A percentile compares a stretch with the other conserved stretches of the same genome.
phyloP scores from a whole-genome alignment of 2,888 invertebrate genomes.

The Portevinia maculata region DNA sequence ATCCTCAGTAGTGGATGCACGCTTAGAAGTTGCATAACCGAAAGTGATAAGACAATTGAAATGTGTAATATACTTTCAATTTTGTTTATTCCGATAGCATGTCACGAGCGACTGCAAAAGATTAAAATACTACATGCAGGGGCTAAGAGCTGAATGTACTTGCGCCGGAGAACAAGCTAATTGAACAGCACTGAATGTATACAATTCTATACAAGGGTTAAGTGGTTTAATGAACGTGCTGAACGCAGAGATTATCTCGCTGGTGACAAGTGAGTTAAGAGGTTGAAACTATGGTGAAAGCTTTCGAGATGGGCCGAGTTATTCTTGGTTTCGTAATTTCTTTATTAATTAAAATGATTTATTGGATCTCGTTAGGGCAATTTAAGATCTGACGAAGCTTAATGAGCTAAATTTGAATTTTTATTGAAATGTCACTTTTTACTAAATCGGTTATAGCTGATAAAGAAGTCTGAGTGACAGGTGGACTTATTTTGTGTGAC shows the following conservation, averaged over 20 bases:
- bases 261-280: constrained; percentile 19
- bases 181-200: constrained; percentile 27
- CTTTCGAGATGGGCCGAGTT: constrained; percentile 17
- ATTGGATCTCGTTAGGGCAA: constrained; percentile 8
- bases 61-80: constrained; percentile 67
- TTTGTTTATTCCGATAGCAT: constrained; percentile 53
- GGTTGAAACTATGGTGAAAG: constrained; percentile 54
- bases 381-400: constrained; percentile 36
- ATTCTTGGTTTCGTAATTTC: constrained; percentile 46
- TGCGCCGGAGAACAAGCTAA: constrained; percentile 21
- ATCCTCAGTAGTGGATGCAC: constrained; percentile 16
- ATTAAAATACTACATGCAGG: constrained; percentile 39
- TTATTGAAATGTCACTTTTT: constrained; percentile 42
- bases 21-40: constrained; percentile 60
- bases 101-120: constrained; percentile 2
- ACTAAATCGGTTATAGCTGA: constrained; percentile 35
- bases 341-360: constrained; percentile 65
- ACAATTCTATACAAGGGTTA: constrained; percentile 17
- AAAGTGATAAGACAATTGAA: constrained; percentile 63
- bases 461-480: constrained; percentile 46
- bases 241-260: constrained; percentile 32
- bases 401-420: constrained; percentile 24
- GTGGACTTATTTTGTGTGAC: constrained; percentile 48
- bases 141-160: constrained; percentile 27
- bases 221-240: constrained; percentile 54